Conservation (phyloP, 2,888 invertebrate genomes). For the Drosophila quinaria region DNA sequence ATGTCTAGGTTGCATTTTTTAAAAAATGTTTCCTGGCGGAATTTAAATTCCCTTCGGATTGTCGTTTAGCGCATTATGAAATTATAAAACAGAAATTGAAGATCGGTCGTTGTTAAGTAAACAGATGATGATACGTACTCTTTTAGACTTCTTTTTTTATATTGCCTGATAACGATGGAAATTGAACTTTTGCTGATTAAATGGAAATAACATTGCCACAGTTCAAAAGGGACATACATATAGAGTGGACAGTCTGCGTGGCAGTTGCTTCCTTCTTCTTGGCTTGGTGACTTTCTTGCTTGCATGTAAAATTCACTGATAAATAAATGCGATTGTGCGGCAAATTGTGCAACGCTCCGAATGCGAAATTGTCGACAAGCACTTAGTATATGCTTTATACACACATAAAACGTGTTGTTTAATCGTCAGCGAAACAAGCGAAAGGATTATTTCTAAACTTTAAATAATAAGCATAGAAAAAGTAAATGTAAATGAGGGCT, state of each 20-base stretch:
- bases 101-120: slow-evolving; percentile 43
- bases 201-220: slow-evolving; percentile 66
- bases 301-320: slow-evolving; percentile 68
- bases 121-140: slow-evolving; percentile 53
- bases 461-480: slow-evolving; percentile 12
- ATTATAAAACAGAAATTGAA: slow-evolving; percentile 7
- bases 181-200: slow-evolving; percentile 77
- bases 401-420: slow-evolving; percentile 37
- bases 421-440: slow-evolving; percentile 31
- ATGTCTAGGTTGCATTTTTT: neutral
- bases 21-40: neutral
- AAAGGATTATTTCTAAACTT: slow-evolving; percentile 54
- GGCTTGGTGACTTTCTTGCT: slow-evolving; percentile 38
- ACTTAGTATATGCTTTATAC: slow-evolving; percentile 43
- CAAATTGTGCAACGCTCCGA: slow-evolving; percentile 78
- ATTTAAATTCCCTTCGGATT: neutral
- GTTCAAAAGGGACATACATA: slow-evolving; percentile 51
- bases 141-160: slow-evolving; percentile 15
- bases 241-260: slow-evolving; percentile 30
- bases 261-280: slow-evolving; percentile 57
- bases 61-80: neutral
- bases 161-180: slow-evolving; percentile 58
- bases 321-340: slow-evolving; percentile 80
- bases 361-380: slow-evolving; percentile 74
- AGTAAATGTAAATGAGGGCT: neutral